Conservation (phyloP, 2,888 invertebrate genomes). For the Vandiemenella viatica region DNA sequence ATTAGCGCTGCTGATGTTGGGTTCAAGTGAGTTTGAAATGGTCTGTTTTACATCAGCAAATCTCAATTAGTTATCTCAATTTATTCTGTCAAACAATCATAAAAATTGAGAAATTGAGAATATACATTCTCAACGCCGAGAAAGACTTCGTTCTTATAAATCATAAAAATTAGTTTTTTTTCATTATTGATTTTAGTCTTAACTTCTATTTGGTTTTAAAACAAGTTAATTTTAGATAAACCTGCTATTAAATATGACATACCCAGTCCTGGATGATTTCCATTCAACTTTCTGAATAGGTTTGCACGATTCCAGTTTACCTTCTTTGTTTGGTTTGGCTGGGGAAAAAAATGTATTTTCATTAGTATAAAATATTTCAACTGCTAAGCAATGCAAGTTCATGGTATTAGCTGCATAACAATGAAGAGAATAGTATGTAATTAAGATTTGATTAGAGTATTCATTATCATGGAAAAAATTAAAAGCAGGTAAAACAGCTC, state of each 20-base stretch:
- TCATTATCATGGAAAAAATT: not conserved
- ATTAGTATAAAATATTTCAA: not conserved
- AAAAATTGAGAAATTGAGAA: no score
- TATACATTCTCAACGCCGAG: no score
- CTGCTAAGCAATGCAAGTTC: not conserved
- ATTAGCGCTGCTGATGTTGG: no score
- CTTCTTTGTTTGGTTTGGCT: constrained; percentile 86
- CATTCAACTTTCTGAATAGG: constrained; percentile 91
- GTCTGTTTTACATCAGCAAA: no score
- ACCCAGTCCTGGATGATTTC: constrained; percentile 78
- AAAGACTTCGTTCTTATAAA: no score
- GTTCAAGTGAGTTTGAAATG: no score
- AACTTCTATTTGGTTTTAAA: not conserved
- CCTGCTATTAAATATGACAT: no score
- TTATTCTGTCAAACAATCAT: no score
- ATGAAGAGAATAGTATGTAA: not conserved
- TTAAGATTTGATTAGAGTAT: not conserved
- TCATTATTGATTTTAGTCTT: not conserved
- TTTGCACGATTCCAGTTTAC: constrained; percentile 84
- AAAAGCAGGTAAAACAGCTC: not conserved
- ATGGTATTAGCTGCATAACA: not conserved
- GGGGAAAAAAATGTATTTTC: constrained; percentile 26
- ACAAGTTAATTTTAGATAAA: not conserved
- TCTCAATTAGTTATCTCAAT: no score
- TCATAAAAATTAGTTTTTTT: not conserved